These are phyloP conservation scores for Spatulosminthurus flaviceps DNA, from an alignment of 2,888 invertebrate genomes.

Conservation along the genomic window DNA sequence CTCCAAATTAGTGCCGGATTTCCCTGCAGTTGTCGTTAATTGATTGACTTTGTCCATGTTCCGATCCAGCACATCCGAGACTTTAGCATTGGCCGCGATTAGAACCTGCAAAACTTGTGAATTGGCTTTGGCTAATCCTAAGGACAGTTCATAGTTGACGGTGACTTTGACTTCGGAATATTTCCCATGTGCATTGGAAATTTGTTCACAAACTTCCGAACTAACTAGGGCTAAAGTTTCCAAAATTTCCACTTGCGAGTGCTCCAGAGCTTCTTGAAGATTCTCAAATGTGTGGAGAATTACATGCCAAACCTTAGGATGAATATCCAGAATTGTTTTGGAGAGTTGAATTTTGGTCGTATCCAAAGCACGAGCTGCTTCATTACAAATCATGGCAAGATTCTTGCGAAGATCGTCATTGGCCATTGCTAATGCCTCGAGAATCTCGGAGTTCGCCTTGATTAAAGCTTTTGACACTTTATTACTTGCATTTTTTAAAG, in stretches of 20 bases:
- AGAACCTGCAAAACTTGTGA: constrained; percentile 33
- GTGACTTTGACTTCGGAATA: constrained; percentile 33
- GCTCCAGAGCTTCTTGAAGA: constrained; percentile 1
- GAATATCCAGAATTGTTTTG: not conserved
- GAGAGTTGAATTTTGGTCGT: constrained; percentile 4
- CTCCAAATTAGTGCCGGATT: not conserved
- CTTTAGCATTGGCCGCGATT: constrained; percentile 22
- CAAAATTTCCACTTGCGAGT: constrained; percentile 19
- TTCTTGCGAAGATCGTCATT: constrained; percentile 37
- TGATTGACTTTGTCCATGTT: constrained; percentile 29
- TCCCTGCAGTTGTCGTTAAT: not conserved
- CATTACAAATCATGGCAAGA: not conserved
- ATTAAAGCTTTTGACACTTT: constrained; percentile 34
- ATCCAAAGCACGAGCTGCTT: constrained; percentile 18
- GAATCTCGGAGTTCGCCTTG: constrained; percentile 36
- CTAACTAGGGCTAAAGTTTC: constrained; percentile 23
- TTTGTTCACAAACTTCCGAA: constrained; percentile 35
- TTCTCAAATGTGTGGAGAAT: constrained; percentile 16
- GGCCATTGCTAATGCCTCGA: constrained; percentile 21
- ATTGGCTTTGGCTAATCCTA: constrained; percentile 32
- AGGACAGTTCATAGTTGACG: constrained; percentile 36
- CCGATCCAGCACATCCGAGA: constrained; percentile 19
- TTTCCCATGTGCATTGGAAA: constrained; percentile 17
- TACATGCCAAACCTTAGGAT: constrained; percentile 11
- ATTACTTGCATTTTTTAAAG: constrained; percentile 31